Base-by-base conservation (phyloP, 2,888 invertebrate genomes). In the Eremobia ochroleuca region DNA sequence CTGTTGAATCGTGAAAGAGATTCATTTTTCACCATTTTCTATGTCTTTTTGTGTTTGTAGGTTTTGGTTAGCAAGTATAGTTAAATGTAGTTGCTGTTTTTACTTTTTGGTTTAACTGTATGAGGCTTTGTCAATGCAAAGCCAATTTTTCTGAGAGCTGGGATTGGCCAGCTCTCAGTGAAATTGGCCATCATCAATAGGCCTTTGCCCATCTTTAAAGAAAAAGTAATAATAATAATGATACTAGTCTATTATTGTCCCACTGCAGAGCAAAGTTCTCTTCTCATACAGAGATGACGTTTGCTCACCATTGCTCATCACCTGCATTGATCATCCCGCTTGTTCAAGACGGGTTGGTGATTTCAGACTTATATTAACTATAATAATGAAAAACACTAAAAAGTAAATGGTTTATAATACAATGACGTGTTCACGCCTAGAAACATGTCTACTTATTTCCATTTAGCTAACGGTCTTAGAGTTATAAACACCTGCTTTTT, bases 21-120 rank as follows among this genome's bases (percentile, higher is more conserved):
- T 28, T 64, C 13, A 83, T 87, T 81, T 76, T 70, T 81, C 70
- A 76, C 8, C 64, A 71, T 62, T 77, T 76, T 76, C 52, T 75
- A 68, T 71, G 69, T n/a, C 31, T 31, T 34, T 61, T 77, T 52
- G 46, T 75, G 49, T 72, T 43, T 65, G 25, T 66, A 28, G 11
- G 5, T 59, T 25, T 43, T 37, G 58, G 25, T 11, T 43, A 52
- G 34, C 28, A 28, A 31, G 34, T 43, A 25, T 75, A 4, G 34
- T 66, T 59, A 21, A 37, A 65, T 43, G 28, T 2, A 21, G 21
- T 37, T 59, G 49, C 25, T 40, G 76, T 2, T 55, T 70, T 70
- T 65, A 6, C 28, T 66, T 40, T 43, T 11, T 31, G 18, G 18
- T 43, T 5, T 64, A n/a, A 18, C 31, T 25, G 25, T 9, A 9